Conservation (phyloP, 2,113 vertebrate genomes). For the Oenanthe melanoleuca region DNA sequence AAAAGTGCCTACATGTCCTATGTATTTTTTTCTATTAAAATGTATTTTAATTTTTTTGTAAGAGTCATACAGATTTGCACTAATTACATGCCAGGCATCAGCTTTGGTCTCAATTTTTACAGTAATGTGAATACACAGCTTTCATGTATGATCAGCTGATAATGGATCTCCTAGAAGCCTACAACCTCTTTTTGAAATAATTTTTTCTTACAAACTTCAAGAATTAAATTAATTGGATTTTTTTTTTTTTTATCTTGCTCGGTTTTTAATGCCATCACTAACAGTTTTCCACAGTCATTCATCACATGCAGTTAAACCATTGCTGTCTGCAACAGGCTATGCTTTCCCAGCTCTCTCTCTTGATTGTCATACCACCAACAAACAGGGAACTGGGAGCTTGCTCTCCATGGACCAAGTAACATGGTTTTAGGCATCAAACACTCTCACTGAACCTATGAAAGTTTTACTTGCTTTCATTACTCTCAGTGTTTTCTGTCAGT, state of each 20-base stretch:
- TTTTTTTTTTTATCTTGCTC: too few relatives aligned
- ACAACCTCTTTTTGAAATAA: rapidly evolving
- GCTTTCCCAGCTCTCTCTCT: background rate
- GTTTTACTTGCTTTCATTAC: background rate
- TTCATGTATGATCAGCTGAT: background rate
- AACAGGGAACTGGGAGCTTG: background rate
- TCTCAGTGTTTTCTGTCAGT: background rate
- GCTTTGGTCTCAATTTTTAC: background rate
- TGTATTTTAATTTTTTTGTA: background rate
- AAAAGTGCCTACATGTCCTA: background rate
- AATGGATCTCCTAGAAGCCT: background rate
- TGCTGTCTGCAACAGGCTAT: background rate
- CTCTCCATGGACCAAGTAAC: background rate
- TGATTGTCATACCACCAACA: background rate
- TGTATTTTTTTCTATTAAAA: background rate
- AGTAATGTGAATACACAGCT: background rate
- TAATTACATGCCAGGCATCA: background rate
- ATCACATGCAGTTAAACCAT: background rate
- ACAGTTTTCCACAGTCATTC: background rate
- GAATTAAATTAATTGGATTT: background rate
- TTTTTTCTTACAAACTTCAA: background rate
- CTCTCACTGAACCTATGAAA: background rate
- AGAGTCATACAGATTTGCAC: background rate
- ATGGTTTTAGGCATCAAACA: background rate
- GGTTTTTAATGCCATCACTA: background rate